Evolutionary conservation across 2,888 invertebrate species (phyloP).

Genomic region (Drosophila nr. perissopoda): DNA sequence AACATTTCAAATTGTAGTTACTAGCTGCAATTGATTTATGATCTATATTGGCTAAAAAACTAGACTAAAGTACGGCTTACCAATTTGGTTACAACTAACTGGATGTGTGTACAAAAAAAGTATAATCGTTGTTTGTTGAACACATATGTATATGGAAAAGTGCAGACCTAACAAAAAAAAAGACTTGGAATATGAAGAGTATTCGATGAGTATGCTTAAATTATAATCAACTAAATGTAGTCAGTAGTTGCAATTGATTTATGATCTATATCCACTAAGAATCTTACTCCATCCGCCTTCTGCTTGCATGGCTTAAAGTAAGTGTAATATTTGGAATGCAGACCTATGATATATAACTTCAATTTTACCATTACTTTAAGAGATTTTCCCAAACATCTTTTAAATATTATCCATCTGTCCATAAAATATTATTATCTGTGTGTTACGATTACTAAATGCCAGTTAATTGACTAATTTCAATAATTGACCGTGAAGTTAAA

Average conservation of each 20-base stretch:
- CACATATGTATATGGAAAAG: too few relatives aligned
- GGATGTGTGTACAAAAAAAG: neutral
- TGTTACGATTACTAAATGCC: neutral
- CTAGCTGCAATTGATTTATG: neutral
- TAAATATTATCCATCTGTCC: neutral
- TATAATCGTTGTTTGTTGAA: neutral
- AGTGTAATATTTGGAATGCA: neutral
- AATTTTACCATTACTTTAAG: neutral
- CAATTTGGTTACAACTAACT: neutral
- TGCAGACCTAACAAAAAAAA: too few relatives aligned
- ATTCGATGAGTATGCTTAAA: neutral
- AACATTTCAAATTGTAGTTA: neutral
- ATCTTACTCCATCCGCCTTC: neutral
- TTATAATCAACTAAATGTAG: neutral
- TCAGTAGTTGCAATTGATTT: neutral
- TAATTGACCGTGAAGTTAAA: neutral
- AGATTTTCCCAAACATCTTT: neutral
- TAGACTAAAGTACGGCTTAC: neutral
- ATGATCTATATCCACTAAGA: neutral
- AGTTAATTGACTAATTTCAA: neutral
- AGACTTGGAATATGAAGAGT: neutral
- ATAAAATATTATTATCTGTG: neutral
- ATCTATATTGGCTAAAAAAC: neutral
- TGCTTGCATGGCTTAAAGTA: neutral
- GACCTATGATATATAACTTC: neutral